phyloP scores from a whole-genome alignment of 2,797 vertebrate species.

The Poecilia picta region DNA sequence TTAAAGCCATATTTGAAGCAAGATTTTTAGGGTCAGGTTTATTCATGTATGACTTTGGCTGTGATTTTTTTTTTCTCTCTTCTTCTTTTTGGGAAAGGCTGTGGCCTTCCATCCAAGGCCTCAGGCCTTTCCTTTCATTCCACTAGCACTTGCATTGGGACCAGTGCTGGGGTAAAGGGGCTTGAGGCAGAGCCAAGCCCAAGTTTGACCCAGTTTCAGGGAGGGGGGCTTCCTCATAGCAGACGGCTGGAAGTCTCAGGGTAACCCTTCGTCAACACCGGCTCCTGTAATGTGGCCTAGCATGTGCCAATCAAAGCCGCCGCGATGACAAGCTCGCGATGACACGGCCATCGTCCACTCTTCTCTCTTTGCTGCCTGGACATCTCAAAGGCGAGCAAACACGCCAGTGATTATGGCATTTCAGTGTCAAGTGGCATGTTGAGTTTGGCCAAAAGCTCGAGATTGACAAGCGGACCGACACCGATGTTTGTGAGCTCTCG shows the following conservation, averaged over 20 bases:
- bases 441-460: constrained; percentile 57
- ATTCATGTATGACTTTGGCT: constrained; percentile 17
- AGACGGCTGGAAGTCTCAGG: constrained; percentile 62
- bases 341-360: constrained; percentile 68
- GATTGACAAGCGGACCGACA: constrained; percentile 69
- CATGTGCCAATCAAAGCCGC: constrained; percentile 75
- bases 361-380: constrained; percentile 66
- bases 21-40: constrained; percentile 1
- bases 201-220: constrained; percentile 75
- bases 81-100: constrained; percentile 4
- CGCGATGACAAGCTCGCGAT: constrained; percentile 70
- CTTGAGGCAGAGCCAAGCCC: constrained; percentile 54
- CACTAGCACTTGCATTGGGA: constrained; percentile 46
- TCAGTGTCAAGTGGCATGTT: constrained; percentile 78
- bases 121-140: constrained; percentile 53
- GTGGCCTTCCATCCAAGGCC: constrained; percentile 53
- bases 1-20: constrained; percentile 1
- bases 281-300: constrained; percentile 70
- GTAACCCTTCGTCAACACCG: constrained; percentile 73
- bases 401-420: constrained; percentile 76
- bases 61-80: not conserved
- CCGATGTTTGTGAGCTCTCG: constrained; percentile 63
- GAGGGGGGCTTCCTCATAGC: constrained; percentile 52
- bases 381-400: constrained; percentile 70
- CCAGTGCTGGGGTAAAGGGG: constrained; percentile 50